Conservation (phyloP, 2,797 vertebrate species). For the Pangasius djambal region DNA sequence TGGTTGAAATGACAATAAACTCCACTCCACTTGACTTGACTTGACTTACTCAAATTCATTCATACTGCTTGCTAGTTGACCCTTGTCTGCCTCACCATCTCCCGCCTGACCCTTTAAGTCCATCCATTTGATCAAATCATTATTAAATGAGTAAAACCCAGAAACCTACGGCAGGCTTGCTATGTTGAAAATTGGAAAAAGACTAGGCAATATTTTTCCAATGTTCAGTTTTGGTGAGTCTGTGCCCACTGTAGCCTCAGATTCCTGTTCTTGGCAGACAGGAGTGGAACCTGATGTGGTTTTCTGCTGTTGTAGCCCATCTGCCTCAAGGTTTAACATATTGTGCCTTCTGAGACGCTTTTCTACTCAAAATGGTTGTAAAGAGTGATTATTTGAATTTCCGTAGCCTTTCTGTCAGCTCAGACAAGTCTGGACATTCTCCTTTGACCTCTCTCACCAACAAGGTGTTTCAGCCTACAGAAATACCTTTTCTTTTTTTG, state of each 20-base stretch:
- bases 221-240: not conserved
- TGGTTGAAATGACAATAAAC: too few relatives aligned
- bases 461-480: not conserved
- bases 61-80: not conserved
- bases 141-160: not conserved
- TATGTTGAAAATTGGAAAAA: not conserved
- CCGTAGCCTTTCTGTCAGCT: not conserved
- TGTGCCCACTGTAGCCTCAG: not conserved
- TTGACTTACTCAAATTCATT: not conserved
- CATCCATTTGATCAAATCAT: slow-evolving; percentile 2
- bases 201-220: not conserved
- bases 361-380: not conserved
- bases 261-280: not conserved
- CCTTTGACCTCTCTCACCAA: not conserved
- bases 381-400: not conserved
- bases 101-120: not conserved
- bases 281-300: not conserved
- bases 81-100: not conserved
- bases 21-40: too few relatives aligned
- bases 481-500: too few relatives aligned
- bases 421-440: not conserved
- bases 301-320: not conserved
- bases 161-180: not conserved
- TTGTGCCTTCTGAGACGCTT: not conserved
- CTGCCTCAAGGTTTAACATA: not conserved